Evolutionary conservation across 1,140 invertebrate genomes (phyloP).

Genomic region (Brachionus paranguensis): DNA sequence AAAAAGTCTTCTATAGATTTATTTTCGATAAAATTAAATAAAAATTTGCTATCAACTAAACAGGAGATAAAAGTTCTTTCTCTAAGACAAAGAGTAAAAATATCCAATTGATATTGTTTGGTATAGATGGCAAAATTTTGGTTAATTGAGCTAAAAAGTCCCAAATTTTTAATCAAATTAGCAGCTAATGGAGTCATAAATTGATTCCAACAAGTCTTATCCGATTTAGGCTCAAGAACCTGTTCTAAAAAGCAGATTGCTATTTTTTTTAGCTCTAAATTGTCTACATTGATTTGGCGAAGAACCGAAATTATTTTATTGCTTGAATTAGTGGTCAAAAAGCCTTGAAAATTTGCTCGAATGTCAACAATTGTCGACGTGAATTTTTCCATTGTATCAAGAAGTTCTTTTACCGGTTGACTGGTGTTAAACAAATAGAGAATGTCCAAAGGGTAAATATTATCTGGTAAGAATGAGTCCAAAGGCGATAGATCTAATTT

Average conservation of each 20-base stretch:
- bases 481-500: background rate
- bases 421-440: background rate
- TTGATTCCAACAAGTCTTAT: background rate
- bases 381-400: background rate
- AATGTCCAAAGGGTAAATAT: background rate
- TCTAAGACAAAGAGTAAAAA: background rate
- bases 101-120: background rate
- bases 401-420: background rate
- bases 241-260: background rate
- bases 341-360: background rate
- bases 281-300: background rate
- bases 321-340: background rate
- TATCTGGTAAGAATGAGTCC: background rate
- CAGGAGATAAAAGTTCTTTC: background rate
- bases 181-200: background rate
- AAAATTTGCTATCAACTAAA: background rate
- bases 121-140: background rate
- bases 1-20: background rate
- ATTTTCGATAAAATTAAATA: background rate
- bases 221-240: background rate
- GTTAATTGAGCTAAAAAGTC: background rate
- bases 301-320: background rate
- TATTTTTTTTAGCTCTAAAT: background rate
- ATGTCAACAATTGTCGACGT: background rate
- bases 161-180: background rate